These are phyloP conservation scores for Stenopsyche tienmushanensis DNA, from an alignment of 1,140 invertebrate genomes.

Conservation along the genomic window DNA sequence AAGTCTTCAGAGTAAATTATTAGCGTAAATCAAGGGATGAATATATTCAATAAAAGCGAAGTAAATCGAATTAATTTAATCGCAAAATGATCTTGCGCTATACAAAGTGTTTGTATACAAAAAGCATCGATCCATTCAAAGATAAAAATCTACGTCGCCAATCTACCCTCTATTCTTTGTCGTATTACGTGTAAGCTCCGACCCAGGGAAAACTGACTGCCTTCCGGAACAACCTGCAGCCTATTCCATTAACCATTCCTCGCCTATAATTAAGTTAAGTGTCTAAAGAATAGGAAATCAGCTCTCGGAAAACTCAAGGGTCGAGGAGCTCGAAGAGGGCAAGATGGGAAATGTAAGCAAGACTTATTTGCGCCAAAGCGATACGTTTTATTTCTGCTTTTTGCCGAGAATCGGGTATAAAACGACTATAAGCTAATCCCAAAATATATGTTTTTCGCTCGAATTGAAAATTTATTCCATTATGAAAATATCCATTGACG, in stretches of 20 bases:
- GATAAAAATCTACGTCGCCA: neutral
- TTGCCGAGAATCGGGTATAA: no score
- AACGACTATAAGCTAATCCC: neutral
- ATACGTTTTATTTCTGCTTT: no score
- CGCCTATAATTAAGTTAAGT: slow-evolving; percentile 23
- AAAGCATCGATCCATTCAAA: neutral
- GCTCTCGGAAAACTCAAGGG: neutral
- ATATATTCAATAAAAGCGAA: no score
- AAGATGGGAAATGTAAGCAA: neutral
- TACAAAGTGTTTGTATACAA: no score
- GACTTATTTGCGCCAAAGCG: neutral
- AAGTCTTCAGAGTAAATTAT: no score
- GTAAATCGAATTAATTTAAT: no score
- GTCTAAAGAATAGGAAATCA: slow-evolving; percentile 15
- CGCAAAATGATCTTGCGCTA: no score
- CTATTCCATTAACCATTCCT: slow-evolving; percentile 22
- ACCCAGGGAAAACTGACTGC: neutral
- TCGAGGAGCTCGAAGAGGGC: neutral
- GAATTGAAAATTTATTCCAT: no score
- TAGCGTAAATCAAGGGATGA: no score
- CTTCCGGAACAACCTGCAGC: neutral
- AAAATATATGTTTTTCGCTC: no score
- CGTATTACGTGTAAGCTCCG: neutral
- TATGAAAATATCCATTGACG: no score
- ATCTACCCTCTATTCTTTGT: neutral